Base-by-base conservation (phyloP, 2,888 invertebrate genomes). In the Brachypterus glaber region DNA sequence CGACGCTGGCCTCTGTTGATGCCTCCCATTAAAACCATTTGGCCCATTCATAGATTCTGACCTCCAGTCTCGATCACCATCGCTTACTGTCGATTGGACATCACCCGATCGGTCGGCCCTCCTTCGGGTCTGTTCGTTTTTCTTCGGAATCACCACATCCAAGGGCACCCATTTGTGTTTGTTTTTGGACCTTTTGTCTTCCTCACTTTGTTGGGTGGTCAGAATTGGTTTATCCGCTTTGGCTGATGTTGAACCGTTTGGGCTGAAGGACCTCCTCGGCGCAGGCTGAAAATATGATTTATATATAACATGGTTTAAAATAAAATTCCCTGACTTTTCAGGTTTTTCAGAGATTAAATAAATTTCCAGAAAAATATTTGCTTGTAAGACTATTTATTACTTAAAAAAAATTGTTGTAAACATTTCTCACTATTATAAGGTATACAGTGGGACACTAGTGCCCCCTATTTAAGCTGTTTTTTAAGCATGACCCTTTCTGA, bases 131-230 rank as follows among this genome's bases (percentile, higher is more conserved):
- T 76, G 72, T 32, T 80, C 81, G 51, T 77, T 74, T 56, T 77
- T 77, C 44, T 78, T 68, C 31, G 74, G 74, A 48, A 85, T 71
- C 57, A 91, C 89, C 44, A 93, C 87, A 54, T 88, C 88, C 41
- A 93, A 68, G 0, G 91, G 92, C 40, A 90, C 82, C 93, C 93
- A 93, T 64, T 89, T 92, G 65, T 88, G 88, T 56, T 74, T 75
- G 31, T 66, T 66, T 15, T 53, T 32, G 55, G 68, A 72, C 50
- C 64, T 70, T 50, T 66, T 70, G 18, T 43, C 43, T 9, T 16
- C 15, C 8, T 17, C 31, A 12, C 11, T 17, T 5, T 35, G 69
- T 68, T 32, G 26, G 61, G 59, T 12, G 5, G 31, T 4, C 15
- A 8, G 17, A 4, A n/a, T n/a, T n/a, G 16, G 34, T 14, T 34